A percentile compares a stretch with the other conserved stretches of the same genome.
Conservation (phyloP, 2,113 vertebrate genomes). For the Cynopterus brachyotis region DNA sequence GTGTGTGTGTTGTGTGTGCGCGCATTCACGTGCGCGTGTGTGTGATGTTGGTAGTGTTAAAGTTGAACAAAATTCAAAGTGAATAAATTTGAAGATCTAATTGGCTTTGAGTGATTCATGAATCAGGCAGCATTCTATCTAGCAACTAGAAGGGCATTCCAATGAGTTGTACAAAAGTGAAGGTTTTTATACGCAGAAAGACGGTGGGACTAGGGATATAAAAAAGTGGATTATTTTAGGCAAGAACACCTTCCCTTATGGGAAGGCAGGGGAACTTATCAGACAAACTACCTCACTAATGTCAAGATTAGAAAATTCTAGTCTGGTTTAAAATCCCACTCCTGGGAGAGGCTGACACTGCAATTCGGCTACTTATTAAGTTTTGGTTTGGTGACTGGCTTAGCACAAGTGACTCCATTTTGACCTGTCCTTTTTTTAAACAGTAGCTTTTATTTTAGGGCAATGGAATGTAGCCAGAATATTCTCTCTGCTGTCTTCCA, state of each 20-base stretch:
- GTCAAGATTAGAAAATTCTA: neutral
- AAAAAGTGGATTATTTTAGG: neutral
- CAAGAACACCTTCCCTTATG: neutral
- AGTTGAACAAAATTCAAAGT: neutral
- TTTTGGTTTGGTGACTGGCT: neutral
- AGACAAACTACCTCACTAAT: neutral
- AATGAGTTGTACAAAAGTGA: neutral
- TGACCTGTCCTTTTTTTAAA: neutral
- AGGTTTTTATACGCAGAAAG: neutral
- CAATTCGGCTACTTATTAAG: neutral
- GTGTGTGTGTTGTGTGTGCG: neutral
- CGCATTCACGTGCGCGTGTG: neutral
- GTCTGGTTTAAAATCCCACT: neutral
- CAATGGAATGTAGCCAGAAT: neutral
- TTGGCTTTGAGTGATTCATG: neutral
- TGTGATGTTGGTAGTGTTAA: neutral
- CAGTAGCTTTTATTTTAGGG: neutral
- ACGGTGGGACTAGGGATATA: neutral
- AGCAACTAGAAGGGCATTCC: neutral
- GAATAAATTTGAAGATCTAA: neutral
- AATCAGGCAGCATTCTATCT: neutral
- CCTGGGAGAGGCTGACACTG: neutral
- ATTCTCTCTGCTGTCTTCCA: neutral
- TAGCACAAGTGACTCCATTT: neutral
- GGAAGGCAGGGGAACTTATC: neutral